Base-by-base conservation (phyloP, 2,113 vertebrate species). In the Leptodactylus fuscus region DNA sequence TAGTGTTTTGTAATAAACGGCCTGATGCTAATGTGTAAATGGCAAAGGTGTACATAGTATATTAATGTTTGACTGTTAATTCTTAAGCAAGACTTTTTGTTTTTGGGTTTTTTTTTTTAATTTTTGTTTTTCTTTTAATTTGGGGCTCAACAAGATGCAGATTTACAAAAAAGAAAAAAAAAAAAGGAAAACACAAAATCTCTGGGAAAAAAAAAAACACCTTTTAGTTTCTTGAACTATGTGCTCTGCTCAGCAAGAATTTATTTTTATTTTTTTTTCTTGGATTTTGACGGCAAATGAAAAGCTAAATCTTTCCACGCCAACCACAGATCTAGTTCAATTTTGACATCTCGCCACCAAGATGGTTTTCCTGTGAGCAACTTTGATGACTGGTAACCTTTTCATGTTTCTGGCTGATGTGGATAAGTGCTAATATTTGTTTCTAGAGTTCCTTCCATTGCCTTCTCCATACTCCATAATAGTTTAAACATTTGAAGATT, bases 1-100 rank as follows among this genome's bases (percentile, higher is more conserved):
- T 96, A 95, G 96, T 96, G 96, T 97, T 95, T 95, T 96, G 94
- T 96, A 96, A 95, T 94, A 95, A 96, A 95, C 95, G 97, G 96
- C 96, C 97, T 95, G 96, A 97, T 93, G 96, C 95, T 96, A 96
- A 97, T 96, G 96, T 97, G 96, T 95, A 96, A 95, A 95, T 92
- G 96, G 97, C 96, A 92, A 96, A 97, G 97, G 96, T 99, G 97
- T 99, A 99, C 95, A 99, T 99, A 98, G 95, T 99, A 96, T 97
- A 96, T 97, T 97, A 95, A 97, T 98, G 97, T 98, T 95, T 98
- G 97, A 98, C 97, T 98, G 96, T 98, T 98, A 95, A 94, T 96
- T 95, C 95, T 95, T 96, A 94, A 94, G 95, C 94, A 95, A 94
- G 93, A 92, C 91, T 88, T 93, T 93, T 89, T 96, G 95, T 92